Evolutionary conservation across 64 coral and sea anemone genomes (phyloP).

Genomic region (Pocillopora verrucosa): DNA sequence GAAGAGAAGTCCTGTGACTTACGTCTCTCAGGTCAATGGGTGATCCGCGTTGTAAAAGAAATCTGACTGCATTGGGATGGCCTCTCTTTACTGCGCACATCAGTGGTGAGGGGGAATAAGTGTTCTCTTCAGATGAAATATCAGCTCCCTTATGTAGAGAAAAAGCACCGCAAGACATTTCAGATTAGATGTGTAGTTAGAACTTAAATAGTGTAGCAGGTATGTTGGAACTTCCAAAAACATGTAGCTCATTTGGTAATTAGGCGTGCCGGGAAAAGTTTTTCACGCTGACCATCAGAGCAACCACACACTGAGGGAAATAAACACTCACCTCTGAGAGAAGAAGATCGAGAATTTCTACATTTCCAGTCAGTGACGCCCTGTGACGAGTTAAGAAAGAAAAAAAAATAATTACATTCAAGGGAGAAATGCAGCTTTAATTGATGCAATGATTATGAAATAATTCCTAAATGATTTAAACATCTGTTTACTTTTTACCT

Average conservation of each 20-base stretch:
- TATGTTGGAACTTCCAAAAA: not conserved
- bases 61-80: conserved; percentile 54
- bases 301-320: no score
- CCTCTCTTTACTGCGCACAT: conserved; percentile 77
- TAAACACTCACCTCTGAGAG: conserved; percentile 59
- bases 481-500: conserved; percentile 24
- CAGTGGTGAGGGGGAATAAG: conserved; percentile 48
- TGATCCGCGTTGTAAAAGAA: conserved; percentile 60
- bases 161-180: not conserved
- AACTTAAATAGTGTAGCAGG: not conserved
- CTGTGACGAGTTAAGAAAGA: not conserved
- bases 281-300: no score
- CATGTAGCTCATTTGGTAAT: no score
- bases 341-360: conserved; percentile 69
- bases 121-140: conserved; percentile 29
- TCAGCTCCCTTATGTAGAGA: conserved; percentile 58
- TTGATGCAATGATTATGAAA: no score
- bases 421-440: no score
- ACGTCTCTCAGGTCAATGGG: conserved; percentile 55
- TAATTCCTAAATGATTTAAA: no score
- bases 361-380: conserved; percentile 66
- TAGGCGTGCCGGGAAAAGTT: no score
- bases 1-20: conserved; percentile 49
- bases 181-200: not conserved
- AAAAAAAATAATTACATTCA: not conserved